phyloP scores from a whole-genome alignment of 2,888 invertebrate genomes.

The Seira ritae region DNA sequence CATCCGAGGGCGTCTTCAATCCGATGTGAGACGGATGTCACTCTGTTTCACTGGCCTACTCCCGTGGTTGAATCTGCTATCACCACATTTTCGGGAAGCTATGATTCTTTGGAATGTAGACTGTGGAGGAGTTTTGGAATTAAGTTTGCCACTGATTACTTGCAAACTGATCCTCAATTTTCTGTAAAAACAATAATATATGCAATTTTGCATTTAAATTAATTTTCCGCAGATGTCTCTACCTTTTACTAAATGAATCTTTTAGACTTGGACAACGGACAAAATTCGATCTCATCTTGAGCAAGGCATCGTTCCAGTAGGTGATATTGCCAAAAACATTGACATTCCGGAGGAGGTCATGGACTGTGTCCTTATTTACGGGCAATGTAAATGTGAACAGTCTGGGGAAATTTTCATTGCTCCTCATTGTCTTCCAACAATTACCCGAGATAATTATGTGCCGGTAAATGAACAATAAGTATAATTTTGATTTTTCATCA shows the following conservation, averaged over 20 bases:
- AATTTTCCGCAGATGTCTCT: too few relatives aligned
- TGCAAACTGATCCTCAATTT: conserved; percentile 76
- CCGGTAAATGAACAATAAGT: conserved; percentile 31
- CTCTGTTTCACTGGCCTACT: conserved; percentile 75
- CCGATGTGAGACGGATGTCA: conserved; percentile 80
- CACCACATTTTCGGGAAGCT: conserved; percentile 75
- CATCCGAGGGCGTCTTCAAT: conserved; percentile 79
- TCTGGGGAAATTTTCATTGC: conserved; percentile 79
- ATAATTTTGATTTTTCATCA: not conserved
- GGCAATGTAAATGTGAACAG: conserved; percentile 78
- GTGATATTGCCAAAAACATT: conserved; percentile 78
- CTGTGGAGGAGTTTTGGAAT: conserved; percentile 82
- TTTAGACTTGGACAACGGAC: conserved; percentile 79
- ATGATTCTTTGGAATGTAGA: conserved; percentile 79
- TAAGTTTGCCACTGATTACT: conserved; percentile 78
- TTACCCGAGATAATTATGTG: conserved; percentile 70
- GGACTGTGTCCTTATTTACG: conserved; percentile 80
- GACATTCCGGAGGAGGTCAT: conserved; percentile 79
- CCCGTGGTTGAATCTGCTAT: conserved; percentile 75
- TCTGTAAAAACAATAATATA: conserved; percentile 28
- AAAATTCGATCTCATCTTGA: conserved; percentile 79
- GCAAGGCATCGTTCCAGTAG: conserved; percentile 79
- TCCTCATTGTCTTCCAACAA: conserved; percentile 80
- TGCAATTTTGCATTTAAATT: not conserved
- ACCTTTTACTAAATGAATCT: conserved; percentile 70